Evolutionary conservation across 2,113 vertebrate genomes (phyloP).

Genomic region (Anas platyrhynchos): DNA sequence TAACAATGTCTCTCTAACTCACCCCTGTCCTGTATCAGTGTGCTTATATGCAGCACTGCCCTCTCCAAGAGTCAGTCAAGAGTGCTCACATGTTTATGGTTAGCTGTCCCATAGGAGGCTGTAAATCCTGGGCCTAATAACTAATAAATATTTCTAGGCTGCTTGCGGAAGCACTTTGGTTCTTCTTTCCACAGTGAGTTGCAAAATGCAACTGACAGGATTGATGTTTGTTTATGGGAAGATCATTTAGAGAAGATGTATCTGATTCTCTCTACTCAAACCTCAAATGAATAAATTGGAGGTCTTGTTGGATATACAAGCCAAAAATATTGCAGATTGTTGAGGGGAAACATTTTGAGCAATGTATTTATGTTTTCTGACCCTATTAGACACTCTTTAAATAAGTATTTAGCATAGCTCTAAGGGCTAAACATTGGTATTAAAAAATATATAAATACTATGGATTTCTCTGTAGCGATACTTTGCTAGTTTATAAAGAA

Average conservation of each 20-base stretch:
- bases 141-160: background rate
- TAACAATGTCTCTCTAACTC: background rate
- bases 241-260: background rate
- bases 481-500: background rate
- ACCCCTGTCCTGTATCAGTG: background rate
- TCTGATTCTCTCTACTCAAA: background rate
- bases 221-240: background rate
- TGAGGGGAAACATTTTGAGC: background rate
- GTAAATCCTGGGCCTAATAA: background rate
- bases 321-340: background rate
- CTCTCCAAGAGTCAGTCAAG: background rate
- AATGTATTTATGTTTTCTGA: background rate
- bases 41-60: background rate
- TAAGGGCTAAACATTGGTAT: background rate
- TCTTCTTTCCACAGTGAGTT: background rate
- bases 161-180: background rate
- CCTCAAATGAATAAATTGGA: background rate
- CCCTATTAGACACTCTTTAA: background rate
- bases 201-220: background rate
- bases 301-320: background rate
- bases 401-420: background rate
- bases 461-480: background rate
- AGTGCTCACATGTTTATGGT: background rate
- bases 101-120: background rate
- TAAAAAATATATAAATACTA: background rate